Evolutionary conservation across 2,797 vertebrate genomes (phyloP).

Genomic region (Podargus strigoides): DNA sequence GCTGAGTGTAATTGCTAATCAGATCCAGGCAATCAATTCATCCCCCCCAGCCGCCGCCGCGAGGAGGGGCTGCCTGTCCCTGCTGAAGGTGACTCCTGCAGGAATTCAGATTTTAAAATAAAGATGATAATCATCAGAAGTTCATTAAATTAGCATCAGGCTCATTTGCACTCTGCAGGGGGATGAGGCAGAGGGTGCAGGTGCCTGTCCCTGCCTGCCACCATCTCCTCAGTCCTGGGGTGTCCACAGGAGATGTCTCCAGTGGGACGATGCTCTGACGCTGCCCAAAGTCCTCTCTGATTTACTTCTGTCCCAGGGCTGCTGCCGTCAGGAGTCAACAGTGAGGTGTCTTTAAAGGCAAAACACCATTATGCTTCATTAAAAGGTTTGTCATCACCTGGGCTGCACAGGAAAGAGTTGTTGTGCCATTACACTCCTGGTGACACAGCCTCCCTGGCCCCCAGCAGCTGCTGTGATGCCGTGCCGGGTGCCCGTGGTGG

Average conservation of each 20-base stretch:
- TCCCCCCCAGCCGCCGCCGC: not conserved
- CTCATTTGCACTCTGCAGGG: slow-evolving; percentile 40
- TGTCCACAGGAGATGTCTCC: not conserved
- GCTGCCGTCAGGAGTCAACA: not conserved
- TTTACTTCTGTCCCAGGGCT: not conserved
- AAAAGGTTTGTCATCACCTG: not conserved
- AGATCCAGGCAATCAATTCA: slow-evolving; percentile 66
- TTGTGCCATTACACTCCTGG: not conserved
- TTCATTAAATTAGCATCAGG: slow-evolving; percentile 37
- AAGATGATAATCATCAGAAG: slow-evolving; percentile 15
- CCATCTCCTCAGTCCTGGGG: not conserved
- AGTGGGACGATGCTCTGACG: fast-evolving
- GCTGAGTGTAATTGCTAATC: slow-evolving; percentile 71
- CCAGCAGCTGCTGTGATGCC: too few species aligned
- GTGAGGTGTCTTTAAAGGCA: not conserved
- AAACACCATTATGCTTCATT: not conserved
- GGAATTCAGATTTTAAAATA: slow-evolving; percentile 65
- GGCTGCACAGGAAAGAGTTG: not conserved
- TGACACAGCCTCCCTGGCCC: too few species aligned
- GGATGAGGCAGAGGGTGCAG: not conserved
- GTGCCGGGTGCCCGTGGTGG: not conserved
- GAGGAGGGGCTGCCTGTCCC: slow-evolving; percentile 20
- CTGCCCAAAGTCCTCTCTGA: not conserved
- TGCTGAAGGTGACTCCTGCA: slow-evolving; percentile 75
- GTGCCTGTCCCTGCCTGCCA: not conserved